Evolutionary conservation across 1,140 invertebrate genomes (phyloP).

Genomic region (Drosophila rufa): DNA sequence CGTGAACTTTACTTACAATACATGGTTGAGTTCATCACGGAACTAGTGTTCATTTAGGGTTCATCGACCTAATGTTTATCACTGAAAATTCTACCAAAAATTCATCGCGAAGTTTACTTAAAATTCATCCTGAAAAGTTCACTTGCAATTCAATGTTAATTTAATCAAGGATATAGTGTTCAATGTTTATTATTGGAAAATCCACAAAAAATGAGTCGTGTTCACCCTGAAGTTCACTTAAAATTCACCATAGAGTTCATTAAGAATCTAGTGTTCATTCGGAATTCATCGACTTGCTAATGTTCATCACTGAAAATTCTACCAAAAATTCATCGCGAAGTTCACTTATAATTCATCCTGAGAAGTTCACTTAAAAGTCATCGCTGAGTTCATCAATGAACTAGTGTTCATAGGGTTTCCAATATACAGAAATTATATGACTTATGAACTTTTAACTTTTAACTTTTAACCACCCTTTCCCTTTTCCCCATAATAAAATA

Average conservation of each 20-base stretch:
- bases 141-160: no score
- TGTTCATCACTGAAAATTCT: background rate
- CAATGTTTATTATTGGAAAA: no score
- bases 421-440: background rate
- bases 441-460: no score
- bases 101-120: no score
- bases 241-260: background rate
- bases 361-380: no score
- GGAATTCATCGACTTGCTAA: background rate
- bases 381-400: background rate
- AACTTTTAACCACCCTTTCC: background rate
- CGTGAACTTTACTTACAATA: background rate
- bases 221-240: no score
- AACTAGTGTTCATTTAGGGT: background rate
- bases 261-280: background rate
- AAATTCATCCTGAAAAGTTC: no score
- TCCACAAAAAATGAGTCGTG: no score
- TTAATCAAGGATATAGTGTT: background rate
- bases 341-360: no score
- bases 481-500: slow-evolving; percentile 4
- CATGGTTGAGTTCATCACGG: background rate
- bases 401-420: background rate
- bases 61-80: background rate
- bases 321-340: no score
- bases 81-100: no score